A percentile compares a stretch with the other conserved stretches of the same genome.
Evolutionary conservation across 2,797 vertebrate genomes (phyloP).

Genomic region (Ciconia nigra): DNA sequence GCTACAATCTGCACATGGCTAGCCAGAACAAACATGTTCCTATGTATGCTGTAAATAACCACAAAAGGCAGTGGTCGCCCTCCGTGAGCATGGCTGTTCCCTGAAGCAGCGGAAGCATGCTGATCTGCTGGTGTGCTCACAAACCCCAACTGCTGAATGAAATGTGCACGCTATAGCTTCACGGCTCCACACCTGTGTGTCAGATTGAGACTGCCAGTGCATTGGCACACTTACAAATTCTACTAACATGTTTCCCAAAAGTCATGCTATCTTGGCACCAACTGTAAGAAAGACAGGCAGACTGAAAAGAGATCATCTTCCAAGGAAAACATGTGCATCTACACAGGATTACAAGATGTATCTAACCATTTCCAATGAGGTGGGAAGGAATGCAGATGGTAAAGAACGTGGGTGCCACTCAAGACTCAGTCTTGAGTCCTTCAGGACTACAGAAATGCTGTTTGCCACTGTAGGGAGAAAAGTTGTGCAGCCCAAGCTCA

Average conservation of each 20-base stretch:
- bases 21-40: background rate
- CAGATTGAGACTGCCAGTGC: background rate
- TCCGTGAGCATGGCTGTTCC: background rate
- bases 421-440: background rate
- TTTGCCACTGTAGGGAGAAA: background rate
- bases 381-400: background rate
- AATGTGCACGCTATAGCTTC: rapidly evolving
- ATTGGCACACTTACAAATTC: background rate
- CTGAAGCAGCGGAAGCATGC: background rate
- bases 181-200: background rate
- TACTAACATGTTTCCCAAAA: background rate
- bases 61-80: background rate
- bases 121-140: background rate
- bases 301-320: background rate
- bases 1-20: background rate
- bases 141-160: background rate
- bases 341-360: background rate
- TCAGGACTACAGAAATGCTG: background rate
- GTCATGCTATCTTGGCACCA: background rate
- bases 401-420: rapidly evolving
- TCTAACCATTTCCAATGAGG: background rate
- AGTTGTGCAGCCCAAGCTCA: background rate
- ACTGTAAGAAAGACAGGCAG: background rate
- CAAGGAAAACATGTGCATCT: background rate
- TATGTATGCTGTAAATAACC: background rate